Percentiles rank a stretch among this genome's conserved stretches.
phyloP scores from a whole-genome alignment of 2,888 invertebrate species.

The Luperina nickerlii region DNA sequence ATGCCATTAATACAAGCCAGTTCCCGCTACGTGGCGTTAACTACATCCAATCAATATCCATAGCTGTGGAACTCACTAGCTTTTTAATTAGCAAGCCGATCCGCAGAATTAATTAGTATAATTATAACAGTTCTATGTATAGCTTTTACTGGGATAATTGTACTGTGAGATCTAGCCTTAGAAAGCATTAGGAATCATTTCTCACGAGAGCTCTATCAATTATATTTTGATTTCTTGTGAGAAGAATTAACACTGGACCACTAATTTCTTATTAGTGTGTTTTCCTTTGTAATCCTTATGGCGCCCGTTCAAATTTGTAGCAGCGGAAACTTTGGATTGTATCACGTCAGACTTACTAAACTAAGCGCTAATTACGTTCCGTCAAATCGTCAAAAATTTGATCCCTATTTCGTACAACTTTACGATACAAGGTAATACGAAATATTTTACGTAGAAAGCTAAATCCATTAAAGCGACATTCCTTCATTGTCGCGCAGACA shows the following conservation, averaged over 20 bases:
- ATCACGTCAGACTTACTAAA: constrained; percentile 9
- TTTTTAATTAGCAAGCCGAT: constrained; percentile 58
- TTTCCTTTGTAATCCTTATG: constrained; percentile 32
- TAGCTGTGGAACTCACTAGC: constrained; percentile 36
- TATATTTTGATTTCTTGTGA: constrained; percentile 28
- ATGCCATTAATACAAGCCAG: constrained; percentile 26
- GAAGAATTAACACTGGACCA: constrained; percentile 49
- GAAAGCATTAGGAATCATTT: constrained; percentile 39
- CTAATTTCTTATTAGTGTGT: constrained; percentile 48
- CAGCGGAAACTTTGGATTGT: constrained; percentile 12
- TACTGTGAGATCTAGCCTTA: constrained; percentile 38
- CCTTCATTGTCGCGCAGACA: constrained; percentile 21
- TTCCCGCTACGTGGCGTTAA: constrained; percentile 48
- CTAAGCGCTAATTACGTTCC: not conserved
- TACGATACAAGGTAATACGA: not conserved
- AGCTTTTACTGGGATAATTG: constrained; percentile 37
- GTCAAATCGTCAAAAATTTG: not conserved
- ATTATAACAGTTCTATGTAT: constrained; percentile 40
- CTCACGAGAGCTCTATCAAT: constrained; percentile 26
- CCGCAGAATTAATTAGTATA: constrained; percentile 57
- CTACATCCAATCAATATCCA: constrained; percentile 54
- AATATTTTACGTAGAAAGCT: not conserved
- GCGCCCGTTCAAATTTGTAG: constrained; percentile 14
- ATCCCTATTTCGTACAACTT: not conserved
- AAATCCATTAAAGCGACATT: constrained; percentile 35